phyloP scores from a whole-genome alignment of 1,140 invertebrate species.

The Lerema accius region DNA sequence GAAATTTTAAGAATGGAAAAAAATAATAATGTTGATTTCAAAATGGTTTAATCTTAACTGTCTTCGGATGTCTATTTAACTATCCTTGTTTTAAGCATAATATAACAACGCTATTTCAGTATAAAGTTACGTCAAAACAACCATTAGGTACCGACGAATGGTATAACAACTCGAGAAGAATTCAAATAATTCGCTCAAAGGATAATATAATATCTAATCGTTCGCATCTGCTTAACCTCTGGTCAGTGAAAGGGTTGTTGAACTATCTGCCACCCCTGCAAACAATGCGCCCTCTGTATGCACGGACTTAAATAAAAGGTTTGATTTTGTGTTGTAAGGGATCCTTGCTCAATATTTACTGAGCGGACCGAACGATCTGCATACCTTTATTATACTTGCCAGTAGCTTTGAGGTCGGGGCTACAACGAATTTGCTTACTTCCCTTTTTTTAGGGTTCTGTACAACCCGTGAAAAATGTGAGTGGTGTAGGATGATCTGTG shows the following conservation, averaged over 20 bases:
- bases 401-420: slow-evolving; percentile 53
- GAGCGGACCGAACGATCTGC: slow-evolving; percentile 66
- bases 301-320: slow-evolving; percentile 81
- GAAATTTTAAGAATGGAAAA: too few species aligned
- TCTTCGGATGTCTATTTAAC: too few species aligned
- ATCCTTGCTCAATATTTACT: slow-evolving; percentile 69
- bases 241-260: slow-evolving; percentile 77
- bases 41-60: too few species aligned
- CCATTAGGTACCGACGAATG: too few species aligned
- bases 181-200: slow-evolving; percentile 39
- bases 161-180: slow-evolving; percentile 12
- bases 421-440: slow-evolving; percentile 19
- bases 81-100: too few species aligned
- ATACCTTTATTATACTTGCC: slow-evolving; percentile 66
- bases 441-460: background rate
- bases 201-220: slow-evolving; percentile 49
- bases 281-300: slow-evolving; percentile 73
- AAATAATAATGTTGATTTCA: too few species aligned
- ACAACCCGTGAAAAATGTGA: too few species aligned
- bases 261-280: slow-evolving; percentile 70
- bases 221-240: slow-evolving; percentile 53
- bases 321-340: slow-evolving; percentile 82
- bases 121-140: too few species aligned
- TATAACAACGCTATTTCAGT: too few species aligned
- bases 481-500: too few species aligned